These are phyloP conservation scores for Betta splendens DNA, from an alignment of 2,797 vertebrate genomes.

Conservation along the genomic window DNA sequence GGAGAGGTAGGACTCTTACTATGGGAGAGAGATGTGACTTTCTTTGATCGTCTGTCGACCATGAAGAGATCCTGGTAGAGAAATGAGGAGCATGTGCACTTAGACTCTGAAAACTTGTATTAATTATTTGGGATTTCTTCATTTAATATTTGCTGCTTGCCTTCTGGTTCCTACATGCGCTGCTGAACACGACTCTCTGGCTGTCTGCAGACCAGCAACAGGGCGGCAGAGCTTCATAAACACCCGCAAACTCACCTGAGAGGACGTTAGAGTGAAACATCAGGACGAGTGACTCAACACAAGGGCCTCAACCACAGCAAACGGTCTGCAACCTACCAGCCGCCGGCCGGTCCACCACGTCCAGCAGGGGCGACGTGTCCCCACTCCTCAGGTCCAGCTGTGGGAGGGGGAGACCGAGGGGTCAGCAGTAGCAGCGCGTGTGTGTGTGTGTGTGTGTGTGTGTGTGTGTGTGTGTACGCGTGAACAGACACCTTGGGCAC, in stretches of 20 bases:
- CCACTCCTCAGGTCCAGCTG: conserved; percentile 76
- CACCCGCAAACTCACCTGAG: conserved; percentile 80
- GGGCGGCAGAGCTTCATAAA: conserved; percentile 73
- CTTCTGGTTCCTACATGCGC: conserved; percentile 81
- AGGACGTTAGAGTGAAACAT: background rate
- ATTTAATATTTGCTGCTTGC: no score
- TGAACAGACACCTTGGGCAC: background rate
- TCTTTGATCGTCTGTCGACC: conserved; percentile 75
- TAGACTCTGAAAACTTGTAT: no score
- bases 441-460: no score
- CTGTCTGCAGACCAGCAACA: conserved; percentile 86
- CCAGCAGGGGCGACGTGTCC: conserved; percentile 71
- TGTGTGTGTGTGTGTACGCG: background rate
- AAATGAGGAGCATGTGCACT: no score
- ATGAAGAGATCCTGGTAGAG: conserved; percentile 80
- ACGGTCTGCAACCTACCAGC: no score
- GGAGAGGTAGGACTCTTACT: conserved; percentile 68
- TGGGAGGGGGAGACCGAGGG: conserved; percentile 10
- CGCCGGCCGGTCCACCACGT: conserved; percentile 76
- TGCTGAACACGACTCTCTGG: conserved; percentile 80
- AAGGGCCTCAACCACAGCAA: no score
- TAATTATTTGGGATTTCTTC: no score
- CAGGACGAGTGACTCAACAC: no score
- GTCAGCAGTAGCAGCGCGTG: background rate
- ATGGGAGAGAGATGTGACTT: conserved; percentile 78